phyloP scores from a whole-genome alignment of 2,888 invertebrate species.

The Urechis unicinctus region DNA sequence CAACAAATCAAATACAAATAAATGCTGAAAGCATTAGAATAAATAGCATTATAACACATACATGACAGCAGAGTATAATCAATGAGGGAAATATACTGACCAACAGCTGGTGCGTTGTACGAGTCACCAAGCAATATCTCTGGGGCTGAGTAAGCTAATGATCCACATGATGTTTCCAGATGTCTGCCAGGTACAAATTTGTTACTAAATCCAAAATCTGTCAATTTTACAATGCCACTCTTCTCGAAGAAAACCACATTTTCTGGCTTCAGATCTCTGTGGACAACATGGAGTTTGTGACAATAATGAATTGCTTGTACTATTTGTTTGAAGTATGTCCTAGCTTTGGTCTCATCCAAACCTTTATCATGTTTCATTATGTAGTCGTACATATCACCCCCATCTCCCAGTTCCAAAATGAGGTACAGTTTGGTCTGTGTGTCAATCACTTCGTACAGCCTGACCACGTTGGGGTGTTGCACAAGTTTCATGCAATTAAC shows the following conservation, averaged over 20 bases:
- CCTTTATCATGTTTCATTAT: slow-evolving; percentile 90
- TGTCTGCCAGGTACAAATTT: slow-evolving; percentile 82
- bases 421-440: slow-evolving; percentile 86
- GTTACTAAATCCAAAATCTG: slow-evolving; percentile 96
- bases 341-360: slow-evolving; percentile 57
- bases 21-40: too few species aligned
- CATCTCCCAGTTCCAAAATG: slow-evolving; percentile 95
- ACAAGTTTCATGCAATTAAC: slow-evolving; percentile 97
- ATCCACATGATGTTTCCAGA: slow-evolving; percentile 95
- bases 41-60: too few species aligned
- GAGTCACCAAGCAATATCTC: slow-evolving; percentile 97
- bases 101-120: slow-evolving; percentile 97
- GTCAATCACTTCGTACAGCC: slow-evolving; percentile 98
- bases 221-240: slow-evolving; percentile 91
- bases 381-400: slow-evolving; percentile 97
- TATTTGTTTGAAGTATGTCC: slow-evolving; percentile 90
- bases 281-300: slow-evolving; percentile 82
- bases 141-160: slow-evolving; percentile 96
- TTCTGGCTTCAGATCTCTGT: slow-evolving; percentile 95
- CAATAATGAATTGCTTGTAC: slow-evolving; percentile 95
- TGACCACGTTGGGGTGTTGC: slow-evolving; percentile 97
- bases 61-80: too few species aligned
- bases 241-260: slow-evolving; percentile 99
- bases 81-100: slow-evolving; percentile 54
- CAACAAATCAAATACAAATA: too few species aligned